Percentiles rank a stretch among this genome's conserved stretches.
phyloP scores from a whole-genome alignment of 2,888 invertebrate genomes.

The Anoplius nigerrimus region DNA sequence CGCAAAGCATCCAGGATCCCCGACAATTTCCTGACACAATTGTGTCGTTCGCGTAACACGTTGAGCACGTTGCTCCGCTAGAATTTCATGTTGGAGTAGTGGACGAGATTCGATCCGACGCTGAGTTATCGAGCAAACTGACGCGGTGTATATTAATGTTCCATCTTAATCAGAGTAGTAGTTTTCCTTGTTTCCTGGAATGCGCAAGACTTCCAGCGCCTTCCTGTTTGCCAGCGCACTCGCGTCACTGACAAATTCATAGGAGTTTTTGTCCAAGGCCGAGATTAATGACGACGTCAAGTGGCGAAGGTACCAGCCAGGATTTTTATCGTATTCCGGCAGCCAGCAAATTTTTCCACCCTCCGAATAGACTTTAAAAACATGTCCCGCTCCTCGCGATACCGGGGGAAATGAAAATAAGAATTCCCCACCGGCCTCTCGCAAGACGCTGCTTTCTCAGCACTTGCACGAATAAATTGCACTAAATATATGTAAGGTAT shows the following conservation, averaged over 20 bases:
- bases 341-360: slow-evolving; percentile 34
- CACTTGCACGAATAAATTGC: not conserved
- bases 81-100: no score
- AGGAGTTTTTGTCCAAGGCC: slow-evolving; percentile 21
- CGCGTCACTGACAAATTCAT: slow-evolving; percentile 27
- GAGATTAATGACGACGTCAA: slow-evolving; percentile 16
- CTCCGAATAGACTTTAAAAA: no score
- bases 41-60: no score
- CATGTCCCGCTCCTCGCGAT: no score
- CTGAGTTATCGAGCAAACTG: slow-evolving; percentile 1
- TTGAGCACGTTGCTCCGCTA: no score
- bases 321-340: slow-evolving; percentile 28
- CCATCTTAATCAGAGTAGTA: slow-evolving; percentile 20
- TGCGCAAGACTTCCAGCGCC: not conserved
- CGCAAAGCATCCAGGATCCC: no score
- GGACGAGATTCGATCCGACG: no score
- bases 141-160: not conserved
- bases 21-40: no score
- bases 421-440: not conserved
- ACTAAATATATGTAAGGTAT: no score
- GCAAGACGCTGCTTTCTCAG: not conserved
- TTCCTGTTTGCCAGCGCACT: slow-evolving; percentile 1
- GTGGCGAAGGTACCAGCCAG: slow-evolving; percentile 1
- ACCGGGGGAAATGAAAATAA: slow-evolving; percentile 2
- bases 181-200: slow-evolving; percentile 9